Percentiles rank a stretch among this genome's conserved stretches.
phyloP scores from a whole-genome alignment of 2,888 invertebrate genomes.

The Sericinus montela region DNA sequence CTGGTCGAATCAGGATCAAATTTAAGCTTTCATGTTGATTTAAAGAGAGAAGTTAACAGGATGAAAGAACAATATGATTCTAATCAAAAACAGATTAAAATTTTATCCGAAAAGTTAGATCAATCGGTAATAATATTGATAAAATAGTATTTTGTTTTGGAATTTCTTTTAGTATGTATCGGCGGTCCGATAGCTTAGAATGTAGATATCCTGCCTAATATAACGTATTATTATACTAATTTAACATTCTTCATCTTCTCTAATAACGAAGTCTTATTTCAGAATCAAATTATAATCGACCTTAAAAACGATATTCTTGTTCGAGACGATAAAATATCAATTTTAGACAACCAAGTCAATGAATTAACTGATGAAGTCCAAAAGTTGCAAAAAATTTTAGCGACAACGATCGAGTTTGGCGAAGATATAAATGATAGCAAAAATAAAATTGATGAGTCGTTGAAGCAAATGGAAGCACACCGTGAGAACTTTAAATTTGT shows the following conservation, averaged over 20 bases:
- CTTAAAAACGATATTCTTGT: conserved; percentile 46
- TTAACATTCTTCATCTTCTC: too few relatives aligned
- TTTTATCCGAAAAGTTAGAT: conserved; percentile 51
- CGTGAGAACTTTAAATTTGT: conserved; percentile 37
- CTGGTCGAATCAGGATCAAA: not conserved
- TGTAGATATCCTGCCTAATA: too few relatives aligned
- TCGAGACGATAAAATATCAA: conserved; percentile 53
- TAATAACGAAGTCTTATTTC: conserved; percentile 26
- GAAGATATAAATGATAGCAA: conserved; percentile 49
- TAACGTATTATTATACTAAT: too few relatives aligned
- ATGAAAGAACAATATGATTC: conserved; percentile 50
- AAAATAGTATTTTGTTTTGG: too few relatives aligned
- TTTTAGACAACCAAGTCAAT: conserved; percentile 65
- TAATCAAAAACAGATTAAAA: conserved; percentile 44
- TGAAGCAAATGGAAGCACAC: conserved; percentile 59
- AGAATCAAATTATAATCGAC: conserved; percentile 50
- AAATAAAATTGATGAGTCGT: conserved; percentile 44
- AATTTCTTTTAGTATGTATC: too few relatives aligned
- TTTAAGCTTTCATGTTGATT: conserved; percentile 26
- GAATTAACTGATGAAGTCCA: conserved; percentile 56
- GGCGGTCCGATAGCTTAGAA: too few relatives aligned
- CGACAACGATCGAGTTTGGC: conserved; percentile 44
- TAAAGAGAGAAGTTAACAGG: conserved; percentile 47
- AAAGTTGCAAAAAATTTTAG: conserved; percentile 44
- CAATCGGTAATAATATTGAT: conserved; percentile 56